Base-by-base conservation (phyloP, 2,888 invertebrate genomes). In the Leucophora obtusa region DNA sequence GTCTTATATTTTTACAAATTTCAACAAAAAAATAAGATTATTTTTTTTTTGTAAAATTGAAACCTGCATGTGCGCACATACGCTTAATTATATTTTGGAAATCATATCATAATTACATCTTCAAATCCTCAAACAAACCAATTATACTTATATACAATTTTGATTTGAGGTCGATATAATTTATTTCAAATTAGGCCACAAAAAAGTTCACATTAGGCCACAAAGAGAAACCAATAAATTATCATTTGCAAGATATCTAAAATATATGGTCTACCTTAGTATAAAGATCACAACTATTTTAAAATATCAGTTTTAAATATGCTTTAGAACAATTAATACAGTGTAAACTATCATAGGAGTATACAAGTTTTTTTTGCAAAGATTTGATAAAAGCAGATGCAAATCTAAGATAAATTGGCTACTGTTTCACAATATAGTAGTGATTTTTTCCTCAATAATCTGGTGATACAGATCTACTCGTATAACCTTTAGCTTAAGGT, bases 331-430 rank as follows among this genome's bases (percentile, higher is more conserved):
- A 4, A 33, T 65, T 65, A 66, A 14, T 17, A 28, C 14, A n/a
- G n/a, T n/a, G n/a, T n/a, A 17, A 35, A 21, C 35, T 35, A 10
- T 43, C 21, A 28, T 28, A 28, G 3, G 28, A 28, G 28, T 35
- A n/a, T n/a, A n/a, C n/a, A n/a, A n/a, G n/a, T n/a, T n/a, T n/a
- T n/a, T 50, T 35, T 35, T 6, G 56, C 28, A 14, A 58, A 69
- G 65, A 70, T 50, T 73, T 50, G 65, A 59, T 73, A 35, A 53
- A 10, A 63, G 65, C 79, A 70, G 73, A 56, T 74, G 73, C 43
- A 18, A 38, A 70, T 65, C 43, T 66, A 53, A 43, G 38, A 18
- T 9, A 38, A 28, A 24, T 51, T 38, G 38, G 9, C 54, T 38
- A 21, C 17, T 11, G 18, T 66, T 59, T 59, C 11, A 18, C 2